A percentile compares a stretch with the other conserved stretches of the same genome.
Evolutionary conservation across 1,140 invertebrate genomes (phyloP).

Genomic region (Platorchestia sp.): DNA sequence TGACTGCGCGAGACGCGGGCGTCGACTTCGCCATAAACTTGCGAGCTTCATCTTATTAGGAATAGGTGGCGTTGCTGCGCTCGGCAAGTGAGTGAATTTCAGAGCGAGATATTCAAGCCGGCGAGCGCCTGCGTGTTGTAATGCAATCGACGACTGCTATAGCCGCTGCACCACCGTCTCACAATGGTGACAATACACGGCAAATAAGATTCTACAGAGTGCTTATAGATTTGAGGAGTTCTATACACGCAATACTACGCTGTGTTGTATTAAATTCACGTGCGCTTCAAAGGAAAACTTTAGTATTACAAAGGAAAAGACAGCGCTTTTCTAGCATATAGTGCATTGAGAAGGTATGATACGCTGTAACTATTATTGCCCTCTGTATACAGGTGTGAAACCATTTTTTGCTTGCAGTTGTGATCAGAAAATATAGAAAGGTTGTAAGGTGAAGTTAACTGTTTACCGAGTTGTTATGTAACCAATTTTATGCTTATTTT

Average conservation of each 20-base stretch:
- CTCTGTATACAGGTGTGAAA: neutral
- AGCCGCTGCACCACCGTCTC: neutral
- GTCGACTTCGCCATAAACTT: conserved; percentile 34
- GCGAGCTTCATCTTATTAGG: conserved; percentile 25
- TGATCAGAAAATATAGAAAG: neutral
- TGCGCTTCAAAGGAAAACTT: neutral
- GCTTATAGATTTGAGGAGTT: neutral
- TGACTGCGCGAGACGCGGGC: neutral
- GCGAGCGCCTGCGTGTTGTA: neutral
- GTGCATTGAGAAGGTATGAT: neutral
- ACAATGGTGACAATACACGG: neutral
- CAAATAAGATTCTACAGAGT: neutral
- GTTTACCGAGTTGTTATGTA: neutral
- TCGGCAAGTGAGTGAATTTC: neutral
- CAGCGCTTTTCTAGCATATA: neutral
- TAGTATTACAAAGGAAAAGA: neutral
- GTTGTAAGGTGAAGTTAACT: neutral
- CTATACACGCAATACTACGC: neutral
- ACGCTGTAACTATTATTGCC: neutral
- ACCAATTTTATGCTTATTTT: neutral
- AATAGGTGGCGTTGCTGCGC: neutral
- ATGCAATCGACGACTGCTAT: neutral
- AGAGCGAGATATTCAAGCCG: neutral
- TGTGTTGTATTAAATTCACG: neutral
- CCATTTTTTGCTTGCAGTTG: neutral